These are phyloP conservation scores for Mungos mungo DNA, from an alignment of 2,113 vertebrate genomes.

Conservation along the genomic window DNA sequence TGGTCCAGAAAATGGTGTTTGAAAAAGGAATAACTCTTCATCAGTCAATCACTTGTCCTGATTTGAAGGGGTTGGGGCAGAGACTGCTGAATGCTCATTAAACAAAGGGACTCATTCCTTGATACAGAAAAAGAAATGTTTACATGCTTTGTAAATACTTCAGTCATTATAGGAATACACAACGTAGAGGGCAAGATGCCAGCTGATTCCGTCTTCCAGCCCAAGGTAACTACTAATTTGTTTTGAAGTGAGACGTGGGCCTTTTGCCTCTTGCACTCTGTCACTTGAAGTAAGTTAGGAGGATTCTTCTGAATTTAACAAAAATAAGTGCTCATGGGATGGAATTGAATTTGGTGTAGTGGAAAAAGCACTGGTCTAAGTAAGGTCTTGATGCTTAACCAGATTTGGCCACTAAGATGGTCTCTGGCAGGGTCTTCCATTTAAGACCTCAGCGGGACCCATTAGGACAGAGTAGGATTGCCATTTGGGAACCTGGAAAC, in stretches of 20 bases:
- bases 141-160: not conserved
- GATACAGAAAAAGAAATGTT: not conserved
- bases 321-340: not conserved
- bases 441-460: not conserved
- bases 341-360: not conserved
- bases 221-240: not conserved
- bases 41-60: not conserved
- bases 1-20: not conserved
- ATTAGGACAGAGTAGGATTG: not conserved
- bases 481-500: not conserved
- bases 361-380: not conserved
- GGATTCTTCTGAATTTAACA: not conserved
- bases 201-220: not conserved
- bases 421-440: not conserved
- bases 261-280: not conserved
- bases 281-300: not conserved
- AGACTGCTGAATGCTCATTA: not conserved
- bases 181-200: not conserved
- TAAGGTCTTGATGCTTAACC: not conserved
- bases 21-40: not conserved
- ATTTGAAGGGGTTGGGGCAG: not conserved
- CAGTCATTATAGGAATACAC: not conserved
- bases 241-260: not conserved
- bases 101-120: not conserved
- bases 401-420: not conserved